phyloP scores from a whole-genome alignment of 2,888 invertebrate genomes.

The Crematogaster levior region DNA sequence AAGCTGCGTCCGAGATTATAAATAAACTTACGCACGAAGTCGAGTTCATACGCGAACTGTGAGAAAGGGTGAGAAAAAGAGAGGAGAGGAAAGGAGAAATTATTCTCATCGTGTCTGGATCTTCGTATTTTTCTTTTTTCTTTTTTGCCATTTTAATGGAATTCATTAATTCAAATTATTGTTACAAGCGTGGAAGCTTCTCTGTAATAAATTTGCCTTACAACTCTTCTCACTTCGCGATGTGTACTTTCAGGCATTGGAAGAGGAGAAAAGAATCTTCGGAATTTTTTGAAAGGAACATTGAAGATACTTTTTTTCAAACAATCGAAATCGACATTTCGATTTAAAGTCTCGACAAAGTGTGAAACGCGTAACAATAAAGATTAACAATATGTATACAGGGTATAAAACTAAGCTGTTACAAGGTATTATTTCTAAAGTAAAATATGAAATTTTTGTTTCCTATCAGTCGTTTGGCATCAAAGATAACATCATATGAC shows the following conservation, averaged over 20 bases:
- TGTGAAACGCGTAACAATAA: not conserved
- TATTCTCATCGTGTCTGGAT: not conserved
- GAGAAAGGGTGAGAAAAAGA: not conserved
- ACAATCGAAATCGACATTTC: not conserved
- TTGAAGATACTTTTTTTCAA: not conserved
- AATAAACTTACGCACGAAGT: not conserved
- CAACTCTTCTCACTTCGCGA: constrained; percentile 67
- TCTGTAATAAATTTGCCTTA: constrained; percentile 68
- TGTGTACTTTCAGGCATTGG: constrained; percentile 68
- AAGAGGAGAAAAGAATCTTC: constrained; percentile 9
- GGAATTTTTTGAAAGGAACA: not conserved
- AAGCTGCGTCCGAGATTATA: constrained; percentile 31
- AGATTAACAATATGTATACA: not conserved
- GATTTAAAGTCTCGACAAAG: not conserved
- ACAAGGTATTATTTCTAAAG: too few relatives aligned
- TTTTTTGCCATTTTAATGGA: not conserved
- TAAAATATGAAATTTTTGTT: too few relatives aligned
- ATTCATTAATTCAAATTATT: constrained; percentile 32
- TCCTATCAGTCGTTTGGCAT: too few relatives aligned
- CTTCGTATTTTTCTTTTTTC: not conserved
- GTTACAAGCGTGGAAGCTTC: constrained; percentile 41
- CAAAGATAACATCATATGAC: too few relatives aligned
- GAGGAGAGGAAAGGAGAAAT: not conserved
- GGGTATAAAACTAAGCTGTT: too few relatives aligned
- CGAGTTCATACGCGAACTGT: not conserved